phyloP scores from a whole-genome alignment of 2,797 vertebrate genomes.

The Triplophysa bombifrons region DNA sequence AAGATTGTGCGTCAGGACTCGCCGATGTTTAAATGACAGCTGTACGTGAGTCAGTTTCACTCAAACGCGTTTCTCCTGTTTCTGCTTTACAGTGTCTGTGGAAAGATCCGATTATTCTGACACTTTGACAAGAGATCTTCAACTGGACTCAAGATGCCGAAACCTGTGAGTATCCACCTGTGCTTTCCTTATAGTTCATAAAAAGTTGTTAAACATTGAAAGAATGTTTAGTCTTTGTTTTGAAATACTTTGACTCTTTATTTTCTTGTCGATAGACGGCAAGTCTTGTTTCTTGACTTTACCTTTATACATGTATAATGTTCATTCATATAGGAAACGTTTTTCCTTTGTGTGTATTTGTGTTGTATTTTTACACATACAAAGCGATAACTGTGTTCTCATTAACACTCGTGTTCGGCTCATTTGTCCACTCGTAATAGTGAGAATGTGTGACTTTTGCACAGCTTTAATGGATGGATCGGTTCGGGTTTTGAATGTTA shows the following conservation, averaged over 20 bases:
- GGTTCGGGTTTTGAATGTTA: neutral
- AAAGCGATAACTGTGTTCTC: neutral
- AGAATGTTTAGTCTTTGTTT: neutral
- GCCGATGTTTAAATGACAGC: conserved; percentile 59
- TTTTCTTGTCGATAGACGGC: neutral
- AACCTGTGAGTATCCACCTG: conserved; percentile 70
- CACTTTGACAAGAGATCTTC: conserved; percentile 47
- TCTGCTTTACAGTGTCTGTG: conserved; percentile 43
- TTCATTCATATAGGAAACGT: too few relatives aligned
- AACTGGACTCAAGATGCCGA: conserved; percentile 74
- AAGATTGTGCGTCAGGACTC: conserved; percentile 39
- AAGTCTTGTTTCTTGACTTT: neutral
- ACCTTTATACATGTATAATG: too few relatives aligned
- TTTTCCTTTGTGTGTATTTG: too few relatives aligned
- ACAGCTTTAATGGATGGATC: neutral
- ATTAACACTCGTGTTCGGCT: neutral
- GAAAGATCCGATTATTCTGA: conserved; percentile 8
- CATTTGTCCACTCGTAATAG: neutral
- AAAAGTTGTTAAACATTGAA: neutral
- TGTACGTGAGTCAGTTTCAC: conserved; percentile 56
- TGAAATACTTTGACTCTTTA: too few relatives aligned
- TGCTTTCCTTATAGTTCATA: neutral
- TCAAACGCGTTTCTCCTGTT: conserved; percentile 77
- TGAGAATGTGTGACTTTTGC: neutral
- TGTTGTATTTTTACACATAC: too few relatives aligned